Evolutionary conservation across 2,888 invertebrate species (phyloP).

Genomic region (Agonopterix alstromeriana): DNA sequence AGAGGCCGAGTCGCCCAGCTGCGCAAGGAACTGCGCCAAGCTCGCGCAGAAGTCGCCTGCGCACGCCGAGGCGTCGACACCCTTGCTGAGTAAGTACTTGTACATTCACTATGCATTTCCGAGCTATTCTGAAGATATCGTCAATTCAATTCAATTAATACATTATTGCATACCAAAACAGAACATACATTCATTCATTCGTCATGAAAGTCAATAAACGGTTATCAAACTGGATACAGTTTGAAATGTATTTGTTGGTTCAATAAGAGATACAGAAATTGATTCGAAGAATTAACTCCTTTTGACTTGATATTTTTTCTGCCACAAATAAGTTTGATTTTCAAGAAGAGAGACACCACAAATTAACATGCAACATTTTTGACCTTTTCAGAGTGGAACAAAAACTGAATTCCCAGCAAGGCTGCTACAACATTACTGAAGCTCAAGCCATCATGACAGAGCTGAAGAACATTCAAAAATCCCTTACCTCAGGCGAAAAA

Average conservation of each 20-base stretch:
- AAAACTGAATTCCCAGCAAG: constrained; percentile 89
- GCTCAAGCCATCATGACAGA: constrained; percentile 98
- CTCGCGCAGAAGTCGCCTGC: constrained; percentile 92
- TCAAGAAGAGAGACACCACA: too few species aligned
- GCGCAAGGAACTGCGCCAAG: constrained; percentile 93
- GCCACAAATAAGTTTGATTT: background rate
- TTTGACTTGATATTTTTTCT: background rate
- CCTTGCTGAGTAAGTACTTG: constrained; percentile 85
- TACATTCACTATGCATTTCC: background rate
- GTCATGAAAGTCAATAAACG: background rate
- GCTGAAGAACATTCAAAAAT: constrained; percentile 94
- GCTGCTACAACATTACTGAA: constrained; percentile 94
- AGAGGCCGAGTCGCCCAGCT: constrained; percentile 92
- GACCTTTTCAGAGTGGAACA: constrained; percentile 85
- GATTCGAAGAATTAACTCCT: too few species aligned
- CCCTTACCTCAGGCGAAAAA: constrained; percentile 92
- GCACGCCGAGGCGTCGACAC: constrained; percentile 96
- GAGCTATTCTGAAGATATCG: background rate
- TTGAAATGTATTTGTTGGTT: too few species aligned
- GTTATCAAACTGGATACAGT: background rate
- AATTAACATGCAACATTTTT: background rate
- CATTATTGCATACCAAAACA: too few species aligned
- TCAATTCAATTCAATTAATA: too few species aligned
- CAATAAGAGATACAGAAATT: too few species aligned
- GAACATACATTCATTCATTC: too few species aligned